These are phyloP conservation scores for Panzeria rudis DNA, from an alignment of 2,888 invertebrate species.

Conservation along the genomic window DNA sequence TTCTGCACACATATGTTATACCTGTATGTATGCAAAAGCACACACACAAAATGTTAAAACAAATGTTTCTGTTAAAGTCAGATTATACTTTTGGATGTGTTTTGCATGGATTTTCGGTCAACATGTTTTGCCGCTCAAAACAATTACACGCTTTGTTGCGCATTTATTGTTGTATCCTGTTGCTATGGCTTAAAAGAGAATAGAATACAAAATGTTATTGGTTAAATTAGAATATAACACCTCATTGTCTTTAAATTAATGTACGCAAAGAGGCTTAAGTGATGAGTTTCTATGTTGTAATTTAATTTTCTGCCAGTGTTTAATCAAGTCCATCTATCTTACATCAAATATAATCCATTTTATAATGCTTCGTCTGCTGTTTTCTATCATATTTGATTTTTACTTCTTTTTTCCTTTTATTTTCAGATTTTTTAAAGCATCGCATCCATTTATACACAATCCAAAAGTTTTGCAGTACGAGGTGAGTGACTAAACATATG, in stretches of 20 bases:
- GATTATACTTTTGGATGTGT: slow-evolving; percentile 49
- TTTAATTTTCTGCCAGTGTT: background rate
- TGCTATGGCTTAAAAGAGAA: background rate
- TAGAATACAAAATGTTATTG: slow-evolving; percentile 55
- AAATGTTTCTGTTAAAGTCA: slow-evolving; percentile 18
- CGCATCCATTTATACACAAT: background rate
- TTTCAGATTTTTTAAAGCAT: background rate
- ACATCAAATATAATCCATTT: background rate
- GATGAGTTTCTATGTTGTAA: slow-evolving; percentile 46
- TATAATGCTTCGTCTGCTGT: background rate
- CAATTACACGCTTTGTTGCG: slow-evolving; percentile 73
- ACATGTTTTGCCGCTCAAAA: slow-evolving; percentile 71
- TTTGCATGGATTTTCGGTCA: slow-evolving; percentile 67
- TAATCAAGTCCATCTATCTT: background rate
- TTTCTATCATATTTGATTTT: background rate
- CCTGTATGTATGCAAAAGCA: background rate
- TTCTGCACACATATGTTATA: slow-evolving; percentile 11
- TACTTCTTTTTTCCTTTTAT: background rate
- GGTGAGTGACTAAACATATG: slow-evolving; percentile 4
- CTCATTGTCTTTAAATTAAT: slow-evolving; percentile 68
- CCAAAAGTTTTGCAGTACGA: background rate
- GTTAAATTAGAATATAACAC: slow-evolving; percentile 65
- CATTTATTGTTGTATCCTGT: slow-evolving; percentile 56
- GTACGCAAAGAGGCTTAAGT: slow-evolving; percentile 52
- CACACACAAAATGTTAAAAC: slow-evolving; percentile 8